A percentile compares a stretch with the other conserved stretches of the same genome.
These are phyloP conservation scores for Limnephilus lunatus DNA, from an alignment of 2,888 invertebrate genomes.

Conservation along the genomic window DNA sequence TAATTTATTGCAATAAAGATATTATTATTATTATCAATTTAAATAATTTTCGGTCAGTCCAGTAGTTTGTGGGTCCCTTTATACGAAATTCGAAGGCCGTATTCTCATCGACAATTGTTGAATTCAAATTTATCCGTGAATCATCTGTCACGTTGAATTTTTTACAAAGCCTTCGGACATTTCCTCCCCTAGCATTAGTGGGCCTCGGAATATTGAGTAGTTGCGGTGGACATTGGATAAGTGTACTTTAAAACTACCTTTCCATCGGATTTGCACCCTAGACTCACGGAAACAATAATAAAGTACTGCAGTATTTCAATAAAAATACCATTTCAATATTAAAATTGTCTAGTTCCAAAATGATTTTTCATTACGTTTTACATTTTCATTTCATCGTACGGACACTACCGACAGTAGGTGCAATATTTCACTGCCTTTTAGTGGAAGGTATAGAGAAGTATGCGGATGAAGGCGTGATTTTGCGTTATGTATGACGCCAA, in stretches of 20 bases:
- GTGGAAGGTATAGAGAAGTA: no score
- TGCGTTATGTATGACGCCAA: no score
- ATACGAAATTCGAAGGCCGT: background rate
- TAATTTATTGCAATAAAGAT: no score
- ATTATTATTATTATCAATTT: no score
- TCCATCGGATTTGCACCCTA: background rate
- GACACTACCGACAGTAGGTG: no score
- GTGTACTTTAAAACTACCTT: background rate
- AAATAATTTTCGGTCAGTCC: background rate
- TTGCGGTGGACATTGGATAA: background rate
- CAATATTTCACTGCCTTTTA: no score
- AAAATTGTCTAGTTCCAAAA: no score
- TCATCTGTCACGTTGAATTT: constrained; percentile 43
- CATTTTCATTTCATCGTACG: no score
- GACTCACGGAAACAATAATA: background rate
- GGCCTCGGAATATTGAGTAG: constrained; percentile 18
- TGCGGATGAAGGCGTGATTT: no score
- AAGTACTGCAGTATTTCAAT: no score
- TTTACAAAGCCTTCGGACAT: constrained; percentile 23
- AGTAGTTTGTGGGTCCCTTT: background rate
- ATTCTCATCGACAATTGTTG: background rate
- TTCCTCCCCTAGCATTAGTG: background rate
- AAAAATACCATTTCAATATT: no score
- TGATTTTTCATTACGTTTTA: no score
- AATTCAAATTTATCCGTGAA: constrained; percentile 23